Base-by-base conservation (phyloP, 2,888 invertebrate genomes). In the Ferrisia virgata region DNA sequence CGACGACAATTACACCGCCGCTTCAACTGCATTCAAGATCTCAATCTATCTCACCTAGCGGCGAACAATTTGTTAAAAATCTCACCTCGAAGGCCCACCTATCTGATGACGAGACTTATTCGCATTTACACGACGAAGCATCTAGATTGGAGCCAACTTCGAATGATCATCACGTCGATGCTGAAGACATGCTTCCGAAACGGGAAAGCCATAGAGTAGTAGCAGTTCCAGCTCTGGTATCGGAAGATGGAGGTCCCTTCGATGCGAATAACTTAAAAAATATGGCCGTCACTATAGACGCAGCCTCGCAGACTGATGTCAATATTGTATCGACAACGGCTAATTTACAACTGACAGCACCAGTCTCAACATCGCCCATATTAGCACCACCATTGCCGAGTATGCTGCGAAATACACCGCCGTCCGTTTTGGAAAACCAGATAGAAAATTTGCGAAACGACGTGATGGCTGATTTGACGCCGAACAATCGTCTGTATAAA, bases 361-460 rank as follows among this genome's bases (percentile, higher is more conserved):
- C 31, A n/a, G n/a, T n/a, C n/a, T n/a, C n/a, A n/a, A n/a, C n/a
- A 58, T 84, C 28, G 25, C 53, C 53, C n/a, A n/a, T n/a, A n/a
- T n/a, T n/a, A 5, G 43, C 43, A 79, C 43, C 39, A 22, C 85
- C 18, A n/a, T 64, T 84, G 89, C 89, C 53, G 88, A 89, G 86
- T 86, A 86, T 85, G 87, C 85, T 13, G 80, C 86, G 64, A 64
- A 28, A 28, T 28, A 28, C 89, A 53, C 90, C 90, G 1, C 90
- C 93, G 85, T 91, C 91, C 87, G 92, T 92, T 86, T 89, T 92
- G 72, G 91, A 92, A 89, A 91, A 94, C 86, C 94, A 94, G 87
- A 95, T 94, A 89, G 95, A 95, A 87, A 91, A 92, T 87, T 90
- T 94, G 86, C 92, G 92, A 72, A 89, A 91, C 85, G 93, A 93